Evolutionary conservation across 2,113 vertebrate genomes (phyloP), one percentile per base, ranked within the genome.

Genomic region (Choloepus hoffmanni): DNA sequence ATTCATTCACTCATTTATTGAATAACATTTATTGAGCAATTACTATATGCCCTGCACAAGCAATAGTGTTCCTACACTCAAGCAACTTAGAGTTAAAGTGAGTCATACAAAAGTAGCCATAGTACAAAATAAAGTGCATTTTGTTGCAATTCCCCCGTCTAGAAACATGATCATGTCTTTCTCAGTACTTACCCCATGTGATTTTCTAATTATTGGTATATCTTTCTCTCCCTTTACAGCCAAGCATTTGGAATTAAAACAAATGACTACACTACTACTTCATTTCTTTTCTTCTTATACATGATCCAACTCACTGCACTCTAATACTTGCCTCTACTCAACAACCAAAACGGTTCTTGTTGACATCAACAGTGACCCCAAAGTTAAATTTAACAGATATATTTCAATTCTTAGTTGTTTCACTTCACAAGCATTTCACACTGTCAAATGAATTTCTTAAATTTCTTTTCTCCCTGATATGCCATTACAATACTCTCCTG

Each of bases 391-490:
- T 94, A 73, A 40, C 7, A 60, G 16, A 16, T 70, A 9, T 8
- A 63, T 78, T 63, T 86, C n/a, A 92, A 4, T 81, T 92, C 36
- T 87, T 86, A 88, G 55, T 87, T 83, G 86, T 82, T 79, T 87
- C 78, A 76, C 28, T n/a, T 89, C 40, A 78, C 14, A 79, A 91
- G 4, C 23, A 76, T 88, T 84, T 92, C 16, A 60, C 58, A 53
- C 3, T 43, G 72, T 63, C 50, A 63, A 60, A 60, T 60, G 21
- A 60, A 12, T 79, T 90, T 58, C 26, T 67, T n/a, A 65, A 85
- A 63, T 45, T 85, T 83, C 74, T n/a, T 60, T 65, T n/a, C 65
- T n/a, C 65, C 65, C 36, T 73, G 89, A 4, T 67, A 45, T 73
- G 55, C 2, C 12, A 40, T 73, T 88, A 28, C 0, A 43, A n/a